Conservation (phyloP, 2,888 invertebrate species). For the Dasysyrphus tricinctus region DNA sequence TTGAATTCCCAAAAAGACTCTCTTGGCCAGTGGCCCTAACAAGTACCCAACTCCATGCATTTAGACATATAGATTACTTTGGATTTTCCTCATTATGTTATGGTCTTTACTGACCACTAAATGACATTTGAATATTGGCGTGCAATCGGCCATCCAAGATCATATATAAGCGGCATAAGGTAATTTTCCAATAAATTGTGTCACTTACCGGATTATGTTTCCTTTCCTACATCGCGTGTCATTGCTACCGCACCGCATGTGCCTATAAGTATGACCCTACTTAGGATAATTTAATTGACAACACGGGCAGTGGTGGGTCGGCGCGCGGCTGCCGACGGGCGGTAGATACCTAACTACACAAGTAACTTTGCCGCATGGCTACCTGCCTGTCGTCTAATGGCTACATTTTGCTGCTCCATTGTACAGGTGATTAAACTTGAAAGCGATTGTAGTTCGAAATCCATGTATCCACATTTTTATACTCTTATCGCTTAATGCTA, state of each 20-base stretch:
- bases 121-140: conserved; percentile 71
- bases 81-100: conserved; percentile 33
- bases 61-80: too few species aligned
- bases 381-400: conserved; percentile 25
- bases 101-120: conserved; percentile 40
- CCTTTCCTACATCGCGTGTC: conserved; percentile 36
- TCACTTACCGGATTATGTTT: conserved; percentile 59
- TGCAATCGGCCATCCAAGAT: conserved; percentile 44
- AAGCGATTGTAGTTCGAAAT: conserved; percentile 42
- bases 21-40: conserved; percentile 31
- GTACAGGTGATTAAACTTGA: conserved; percentile 45
- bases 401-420: background rate
- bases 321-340: background rate
- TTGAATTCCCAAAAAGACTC: conserved; percentile 41
- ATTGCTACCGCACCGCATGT: conserved; percentile 6
- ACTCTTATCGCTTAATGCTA: conserved; percentile 10
- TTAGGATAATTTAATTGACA: conserved; percentile 75
- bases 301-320: background rate
- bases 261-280: conserved; percentile 58
- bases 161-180: conserved; percentile 40
- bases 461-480: conserved; percentile 2
- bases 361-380: conserved; percentile 27
- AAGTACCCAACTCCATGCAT: background rate
- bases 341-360: background rate
- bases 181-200: conserved; percentile 54